phyloP scores from a whole-genome alignment of 2,113 vertebrate genomes.

The Maccullochella peelii region DNA sequence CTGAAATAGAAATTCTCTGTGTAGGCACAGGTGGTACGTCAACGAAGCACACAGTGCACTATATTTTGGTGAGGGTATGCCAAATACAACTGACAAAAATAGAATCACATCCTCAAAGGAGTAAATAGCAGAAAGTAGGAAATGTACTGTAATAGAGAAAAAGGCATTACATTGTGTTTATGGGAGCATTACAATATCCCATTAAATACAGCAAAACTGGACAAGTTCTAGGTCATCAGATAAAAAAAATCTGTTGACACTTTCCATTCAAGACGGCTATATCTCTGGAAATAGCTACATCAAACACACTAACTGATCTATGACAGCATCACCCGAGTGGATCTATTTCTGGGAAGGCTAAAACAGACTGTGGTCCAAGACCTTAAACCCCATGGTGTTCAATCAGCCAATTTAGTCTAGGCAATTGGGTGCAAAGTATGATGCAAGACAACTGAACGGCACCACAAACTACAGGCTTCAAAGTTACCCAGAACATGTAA shows the following conservation, averaged over 20 bases:
- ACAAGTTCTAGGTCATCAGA: background rate
- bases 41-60: background rate
- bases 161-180: background rate
- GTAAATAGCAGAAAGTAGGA: background rate
- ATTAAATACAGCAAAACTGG: conserved; percentile 1
- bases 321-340: background rate
- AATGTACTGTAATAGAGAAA: background rate
- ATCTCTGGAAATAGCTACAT: background rate
- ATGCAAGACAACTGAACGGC: background rate
- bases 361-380: background rate
- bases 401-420: background rate
- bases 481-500: background rate
- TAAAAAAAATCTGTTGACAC: background rate
- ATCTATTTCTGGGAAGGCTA: background rate
- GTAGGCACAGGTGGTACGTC: conserved; percentile 12
- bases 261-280: background rate
- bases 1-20: conserved; percentile 13
- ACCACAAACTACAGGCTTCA: background rate
- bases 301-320: background rate
- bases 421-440: background rate
- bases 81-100: conserved; percentile 9
- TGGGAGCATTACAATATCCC: background rate
- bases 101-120: background rate
- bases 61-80: background rate
- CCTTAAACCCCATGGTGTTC: background rate